Conservation (phyloP, 1,140 invertebrate species). For the Cotesia glomerata region DNA sequence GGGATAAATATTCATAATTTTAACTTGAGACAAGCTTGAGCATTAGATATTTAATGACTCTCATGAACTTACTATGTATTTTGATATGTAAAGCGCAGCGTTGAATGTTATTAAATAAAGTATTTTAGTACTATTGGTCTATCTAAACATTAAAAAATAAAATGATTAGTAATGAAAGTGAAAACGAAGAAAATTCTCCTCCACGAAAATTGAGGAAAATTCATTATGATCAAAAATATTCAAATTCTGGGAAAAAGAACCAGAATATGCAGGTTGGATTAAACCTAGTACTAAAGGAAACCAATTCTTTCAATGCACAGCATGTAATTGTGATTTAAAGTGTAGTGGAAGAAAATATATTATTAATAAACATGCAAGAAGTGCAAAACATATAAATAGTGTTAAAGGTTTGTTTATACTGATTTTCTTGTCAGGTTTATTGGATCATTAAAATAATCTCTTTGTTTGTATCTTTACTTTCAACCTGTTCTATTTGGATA, state of each 20-base stretch:
- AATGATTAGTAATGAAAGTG: no score
- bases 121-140: no score
- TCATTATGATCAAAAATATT: not conserved
- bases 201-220: not conserved
- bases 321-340: slow-evolving; percentile 7
- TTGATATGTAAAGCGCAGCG: no score
- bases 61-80: no score
- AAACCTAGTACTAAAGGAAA: not conserved
- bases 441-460: not conserved
- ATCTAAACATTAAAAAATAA: no score
- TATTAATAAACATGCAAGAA: slow-evolving; percentile 11
- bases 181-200: no score
- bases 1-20: no score
- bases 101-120: no score
- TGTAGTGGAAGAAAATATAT: slow-evolving; percentile 18
- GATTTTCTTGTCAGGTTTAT: not conserved
- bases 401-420: not conserved
- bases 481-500: no score
- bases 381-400: slow-evolving; percentile 7
- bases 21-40: no score
- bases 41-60: no score
- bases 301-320: not conserved
- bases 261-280: not conserved
- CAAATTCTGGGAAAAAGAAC: not conserved
- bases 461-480: no score